A percentile compares a stretch with the other conserved stretches of the same genome.
Conservation (phyloP, 2,888 invertebrate species). For the Mystacides longicornis region DNA sequence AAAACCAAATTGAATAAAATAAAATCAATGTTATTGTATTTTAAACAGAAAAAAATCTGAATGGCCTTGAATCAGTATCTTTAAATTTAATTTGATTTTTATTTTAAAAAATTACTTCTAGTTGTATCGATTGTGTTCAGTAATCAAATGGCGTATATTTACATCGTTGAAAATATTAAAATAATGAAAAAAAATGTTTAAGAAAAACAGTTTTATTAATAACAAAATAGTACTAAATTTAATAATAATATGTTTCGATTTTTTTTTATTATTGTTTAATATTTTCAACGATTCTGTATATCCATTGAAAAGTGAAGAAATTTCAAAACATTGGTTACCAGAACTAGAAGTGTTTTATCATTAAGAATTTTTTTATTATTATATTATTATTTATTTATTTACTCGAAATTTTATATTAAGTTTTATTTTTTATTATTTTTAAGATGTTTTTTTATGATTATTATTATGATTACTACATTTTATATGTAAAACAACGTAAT, state of each 20-base stretch:
- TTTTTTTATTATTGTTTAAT: background rate
- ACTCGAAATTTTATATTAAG: constrained; percentile 15
- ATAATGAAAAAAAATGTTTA: background rate
- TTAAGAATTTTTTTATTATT: constrained; percentile 3
- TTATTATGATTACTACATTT: constrained; percentile 11
- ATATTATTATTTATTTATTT: constrained; percentile 13
- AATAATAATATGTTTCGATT: background rate
- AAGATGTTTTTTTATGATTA: constrained; percentile 13
- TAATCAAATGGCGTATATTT: background rate
- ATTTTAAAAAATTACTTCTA: background rate
- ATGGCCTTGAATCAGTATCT: background rate
- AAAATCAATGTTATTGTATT: background rate
- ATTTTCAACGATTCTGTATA: background rate
- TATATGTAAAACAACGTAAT: constrained; percentile 1
- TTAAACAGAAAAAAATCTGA: background rate
- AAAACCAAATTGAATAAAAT: background rate
- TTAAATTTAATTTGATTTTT: background rate
- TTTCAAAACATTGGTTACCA: constrained; percentile 18
- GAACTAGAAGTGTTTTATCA: constrained; percentile 13
- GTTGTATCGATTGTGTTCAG: background rate
- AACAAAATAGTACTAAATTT: background rate
- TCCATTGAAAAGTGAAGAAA: constrained; percentile 8
- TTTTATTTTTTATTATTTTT: constrained; percentile 9
- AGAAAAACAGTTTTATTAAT: background rate
- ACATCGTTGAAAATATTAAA: background rate